Evolutionary conservation across 2,797 vertebrate species (phyloP), one percentile per base, ranked within the genome.

Genomic region (Enteromius anoplus): DNA sequence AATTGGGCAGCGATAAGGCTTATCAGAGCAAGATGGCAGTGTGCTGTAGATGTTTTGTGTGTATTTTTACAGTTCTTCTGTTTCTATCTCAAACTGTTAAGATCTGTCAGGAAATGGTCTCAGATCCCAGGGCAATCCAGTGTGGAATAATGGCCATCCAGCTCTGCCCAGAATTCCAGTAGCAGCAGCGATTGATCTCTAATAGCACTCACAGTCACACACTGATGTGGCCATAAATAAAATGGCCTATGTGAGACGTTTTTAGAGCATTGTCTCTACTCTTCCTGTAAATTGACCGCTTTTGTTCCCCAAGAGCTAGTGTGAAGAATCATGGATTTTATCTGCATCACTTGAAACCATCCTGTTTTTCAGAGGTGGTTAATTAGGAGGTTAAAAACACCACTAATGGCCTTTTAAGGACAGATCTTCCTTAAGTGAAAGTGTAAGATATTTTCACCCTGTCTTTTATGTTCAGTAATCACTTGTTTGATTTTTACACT

Each of bases 211-310:
- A 62, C 40, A 40, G 29, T 79, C 29, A 68, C 70, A 80, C 49
- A 51, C 37, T 84, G 29, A 32, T 55, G 34, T 70, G 17, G 32
- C 55, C 60, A 75, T 75, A 78, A 80, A 88, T 81, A 83, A 71
- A 37, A 17, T 42, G 14, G 45, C 1, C 47, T 49, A 37, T 21
- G 32, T 40, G 32, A 68, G 68, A 17, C 3, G 1, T 66, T 78
- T 78, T 73, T 76, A 80, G 45, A 83, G 76, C 3, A 26, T 62
- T 12, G 58, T 82, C 51, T 75, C 75, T 51, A 62, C 69, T 60
- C 42, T 66, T 78, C 45, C n/a, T 47, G 60, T 53, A 81, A 53
- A 53, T 81, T 73, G 45, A n/a, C 19, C 2, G 0, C 12, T 62
- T 62, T 5, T 62, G 37, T 34, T 19, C 21, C 42, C 45, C 17